A percentile compares a stretch with the other conserved stretches of the same genome.
Evolutionary conservation across 30 jellyfish, hydroid and myxozoan species (phyloP).

Genomic region (Cassiopea andromeda): DNA sequence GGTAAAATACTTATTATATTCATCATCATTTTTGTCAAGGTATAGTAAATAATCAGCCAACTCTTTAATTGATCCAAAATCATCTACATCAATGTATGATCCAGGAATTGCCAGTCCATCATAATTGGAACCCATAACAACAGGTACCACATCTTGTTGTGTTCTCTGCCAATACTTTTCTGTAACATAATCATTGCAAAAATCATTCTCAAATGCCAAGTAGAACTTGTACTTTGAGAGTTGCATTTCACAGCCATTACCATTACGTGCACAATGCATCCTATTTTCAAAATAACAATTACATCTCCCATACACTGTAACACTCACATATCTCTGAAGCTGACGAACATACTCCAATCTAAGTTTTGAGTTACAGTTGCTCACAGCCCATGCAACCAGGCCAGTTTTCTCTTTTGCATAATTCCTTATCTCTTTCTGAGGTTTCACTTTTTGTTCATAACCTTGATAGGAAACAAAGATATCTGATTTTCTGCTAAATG

Average conservation of each 20-base stretch:
- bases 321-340: slow-evolving; percentile 76
- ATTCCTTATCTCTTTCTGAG: slow-evolving; percentile 18
- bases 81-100: slow-evolving; percentile 82
- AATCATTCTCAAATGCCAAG: slow-evolving; percentile 88
- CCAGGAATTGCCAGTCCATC: slow-evolving; percentile 80
- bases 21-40: slow-evolving; percentile 79
- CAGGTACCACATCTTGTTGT: slow-evolving; percentile 69
- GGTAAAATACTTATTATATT: slow-evolving; percentile 78
- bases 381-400: slow-evolving; percentile 86
- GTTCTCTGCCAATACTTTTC: slow-evolving; percentile 88
- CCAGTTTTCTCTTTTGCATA: slow-evolving; percentile 79
- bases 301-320: slow-evolving; percentile 94
- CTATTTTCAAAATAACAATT: slow-evolving; percentile 45
- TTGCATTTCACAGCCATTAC: slow-evolving; percentile 56
- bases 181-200: slow-evolving; percentile 95
- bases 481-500: slow-evolving; percentile 80
- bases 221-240: slow-evolving; percentile 76
- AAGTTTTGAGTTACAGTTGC: slow-evolving; percentile 78
- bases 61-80: slow-evolving; percentile 76
- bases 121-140: slow-evolving; percentile 93
- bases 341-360: slow-evolving; percentile 85
- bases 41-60: slow-evolving; percentile 79
- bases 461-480: slow-evolving; percentile 27
- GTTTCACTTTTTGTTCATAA: neutral
- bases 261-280: slow-evolving; percentile 69